Conservation (phyloP, 2,797 vertebrate genomes). For the Leuciscus waleckii region DNA sequence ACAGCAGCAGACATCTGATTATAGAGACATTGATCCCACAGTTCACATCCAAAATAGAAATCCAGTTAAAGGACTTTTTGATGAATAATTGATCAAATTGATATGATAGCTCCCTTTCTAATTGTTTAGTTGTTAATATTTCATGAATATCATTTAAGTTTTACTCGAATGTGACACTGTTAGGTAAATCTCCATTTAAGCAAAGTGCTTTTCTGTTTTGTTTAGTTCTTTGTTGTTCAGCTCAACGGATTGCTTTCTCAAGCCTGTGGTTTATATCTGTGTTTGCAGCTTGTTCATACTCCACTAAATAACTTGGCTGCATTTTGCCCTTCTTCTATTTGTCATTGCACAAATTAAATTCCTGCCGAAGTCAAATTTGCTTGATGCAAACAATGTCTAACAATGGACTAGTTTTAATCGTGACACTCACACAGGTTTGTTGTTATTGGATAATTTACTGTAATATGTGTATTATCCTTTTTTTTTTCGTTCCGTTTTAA, state of each 20-base stretch:
- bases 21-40: slow-evolving; percentile 55
- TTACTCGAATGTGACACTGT: slow-evolving; percentile 69
- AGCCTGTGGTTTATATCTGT: not conserved
- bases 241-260: not conserved
- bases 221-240: slow-evolving; percentile 2
- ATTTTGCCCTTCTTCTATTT: slow-evolving; percentile 33
- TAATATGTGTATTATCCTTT: not conserved
- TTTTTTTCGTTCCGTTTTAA: not conserved
- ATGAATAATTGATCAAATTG: slow-evolving; percentile 82
- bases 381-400: slow-evolving; percentile 62
- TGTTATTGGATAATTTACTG: not conserved
- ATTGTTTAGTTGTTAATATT: slow-evolving; percentile 83
- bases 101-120: slow-evolving; percentile 77
- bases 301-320: not conserved
- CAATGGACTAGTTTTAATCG: slow-evolving; percentile 65
- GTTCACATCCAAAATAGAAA: slow-evolving; percentile 68
- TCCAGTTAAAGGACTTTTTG: slow-evolving; percentile 69
- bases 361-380: slow-evolving; percentile 58
- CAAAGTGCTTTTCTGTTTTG: slow-evolving; percentile 4
- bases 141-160: slow-evolving; percentile 76
- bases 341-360: slow-evolving; percentile 59
- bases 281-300: not conserved
- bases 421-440: slow-evolving; percentile 29
- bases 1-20: slow-evolving; percentile 41
- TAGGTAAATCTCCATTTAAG: slow-evolving; percentile 60